Evolutionary conservation across 2,113 vertebrate genomes (phyloP).

Genomic region (Tor tambroides): DNA sequence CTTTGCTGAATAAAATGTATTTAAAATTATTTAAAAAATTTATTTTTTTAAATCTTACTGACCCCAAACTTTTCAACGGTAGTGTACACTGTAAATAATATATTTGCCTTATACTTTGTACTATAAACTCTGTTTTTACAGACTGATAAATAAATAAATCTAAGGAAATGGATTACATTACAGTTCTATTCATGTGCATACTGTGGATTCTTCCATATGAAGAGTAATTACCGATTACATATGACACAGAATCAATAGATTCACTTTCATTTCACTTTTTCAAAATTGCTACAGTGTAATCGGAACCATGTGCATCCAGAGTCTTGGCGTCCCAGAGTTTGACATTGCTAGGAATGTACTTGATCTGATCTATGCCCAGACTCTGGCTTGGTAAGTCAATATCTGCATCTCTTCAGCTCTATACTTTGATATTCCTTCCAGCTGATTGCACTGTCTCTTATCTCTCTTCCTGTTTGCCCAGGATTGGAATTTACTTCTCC

Average conservation of each 20-base stretch:
- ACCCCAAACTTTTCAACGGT: background rate
- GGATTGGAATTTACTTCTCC: slow-evolving; percentile 95
- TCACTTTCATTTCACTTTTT: slow-evolving; percentile 16
- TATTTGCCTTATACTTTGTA: background rate
- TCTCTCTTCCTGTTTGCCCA: slow-evolving; percentile 61
- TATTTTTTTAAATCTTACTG: background rate
- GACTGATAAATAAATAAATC: background rate
- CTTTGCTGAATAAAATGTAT: background rate
- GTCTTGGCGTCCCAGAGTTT: slow-evolving; percentile 86
- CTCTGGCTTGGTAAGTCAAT: slow-evolving; percentile 84
- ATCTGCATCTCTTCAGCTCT: background rate
- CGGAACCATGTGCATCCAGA: slow-evolving; percentile 74
- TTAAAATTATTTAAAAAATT: background rate
- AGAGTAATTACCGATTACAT: background rate
- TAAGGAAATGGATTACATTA: slow-evolving; percentile 18
- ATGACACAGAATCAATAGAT: slow-evolving; percentile 14
- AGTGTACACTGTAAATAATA: background rate
- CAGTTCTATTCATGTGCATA: background rate
- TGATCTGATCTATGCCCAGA: slow-evolving; percentile 92
- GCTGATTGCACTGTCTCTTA: background rate
- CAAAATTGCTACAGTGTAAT: slow-evolving; percentile 78
- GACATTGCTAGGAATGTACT: slow-evolving; percentile 93
- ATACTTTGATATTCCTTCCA: slow-evolving; percentile 16
- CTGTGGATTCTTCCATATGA: background rate
- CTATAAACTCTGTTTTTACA: background rate